A percentile compares a stretch with the other conserved stretches of the same genome.
These are phyloP conservation scores for Oligia latruncula DNA, from an alignment of 2,888 invertebrate species.

Conservation along the genomic window DNA sequence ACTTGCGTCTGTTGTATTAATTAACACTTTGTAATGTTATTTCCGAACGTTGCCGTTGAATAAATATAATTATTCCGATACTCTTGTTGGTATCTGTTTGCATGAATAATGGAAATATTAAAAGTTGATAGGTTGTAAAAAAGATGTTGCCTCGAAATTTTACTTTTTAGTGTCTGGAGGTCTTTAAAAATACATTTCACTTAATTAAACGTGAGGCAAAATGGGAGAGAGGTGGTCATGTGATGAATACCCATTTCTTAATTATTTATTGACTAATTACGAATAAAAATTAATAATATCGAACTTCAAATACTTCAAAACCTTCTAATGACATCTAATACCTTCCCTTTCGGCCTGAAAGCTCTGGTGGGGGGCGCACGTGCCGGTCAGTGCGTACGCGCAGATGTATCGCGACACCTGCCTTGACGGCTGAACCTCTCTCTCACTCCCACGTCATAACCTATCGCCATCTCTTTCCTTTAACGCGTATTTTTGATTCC, in stretches of 20 bases:
- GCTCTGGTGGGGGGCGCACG: conserved; percentile 81
- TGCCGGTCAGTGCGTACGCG: conserved; percentile 85
- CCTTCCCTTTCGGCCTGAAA: conserved; percentile 73
- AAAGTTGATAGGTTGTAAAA: conserved; percentile 36
- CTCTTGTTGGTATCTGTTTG: conserved; percentile 32
- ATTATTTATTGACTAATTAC: background rate
- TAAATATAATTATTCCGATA: conserved; percentile 51
- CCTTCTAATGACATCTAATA: conserved; percentile 52
- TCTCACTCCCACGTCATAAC: conserved; percentile 71
- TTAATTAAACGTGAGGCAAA: background rate
- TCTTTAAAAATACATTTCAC: conserved; percentile 8
- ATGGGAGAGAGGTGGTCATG: background rate
- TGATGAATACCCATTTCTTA: background rate
- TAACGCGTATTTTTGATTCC: conserved; percentile 83
- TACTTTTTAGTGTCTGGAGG: conserved; percentile 3
- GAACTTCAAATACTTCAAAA: background rate
- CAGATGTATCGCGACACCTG: conserved; percentile 89
- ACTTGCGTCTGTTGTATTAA: conserved; percentile 45
- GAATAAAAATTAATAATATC: background rate
- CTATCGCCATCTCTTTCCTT: conserved; percentile 75
- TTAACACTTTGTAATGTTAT: conserved; percentile 61
- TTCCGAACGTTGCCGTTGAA: conserved; percentile 55
- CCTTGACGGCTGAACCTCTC: conserved; percentile 79
- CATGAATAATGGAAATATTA: conserved; percentile 53
- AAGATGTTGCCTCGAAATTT: conserved; percentile 16